Conservation (phyloP, 1,140 invertebrate genomes). For the Polypedilum vanderplanki region DNA sequence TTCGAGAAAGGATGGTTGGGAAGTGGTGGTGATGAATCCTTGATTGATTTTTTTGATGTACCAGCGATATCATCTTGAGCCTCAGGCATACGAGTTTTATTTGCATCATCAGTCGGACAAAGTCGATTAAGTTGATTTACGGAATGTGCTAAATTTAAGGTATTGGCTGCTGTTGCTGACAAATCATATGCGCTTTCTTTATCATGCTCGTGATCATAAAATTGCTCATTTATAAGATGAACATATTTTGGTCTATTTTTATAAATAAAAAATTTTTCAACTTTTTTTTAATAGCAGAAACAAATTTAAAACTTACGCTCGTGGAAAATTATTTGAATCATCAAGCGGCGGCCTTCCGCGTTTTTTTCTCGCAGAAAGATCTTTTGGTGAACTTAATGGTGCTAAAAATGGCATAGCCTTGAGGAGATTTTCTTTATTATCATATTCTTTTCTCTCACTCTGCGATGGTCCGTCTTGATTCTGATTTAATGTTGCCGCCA, state of each 20-base stretch:
- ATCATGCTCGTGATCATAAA: background rate
- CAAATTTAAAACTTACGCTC: background rate
- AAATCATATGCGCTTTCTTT: constrained; percentile 4
- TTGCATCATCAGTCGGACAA: background rate
- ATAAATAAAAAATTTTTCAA: background rate
- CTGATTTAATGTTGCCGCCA: constrained; percentile 28
- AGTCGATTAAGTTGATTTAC: background rate
- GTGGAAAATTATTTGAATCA: constrained; percentile 46
- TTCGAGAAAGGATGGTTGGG: background rate
- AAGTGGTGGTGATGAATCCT: background rate
- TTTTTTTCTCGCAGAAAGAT: constrained; percentile 43
- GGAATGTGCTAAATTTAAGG: background rate
- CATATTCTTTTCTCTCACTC: constrained; percentile 22
- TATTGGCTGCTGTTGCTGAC: background rate
- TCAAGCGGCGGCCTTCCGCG: constrained; percentile 58
- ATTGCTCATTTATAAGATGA: constrained; percentile 7
- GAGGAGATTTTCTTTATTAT: constrained; percentile 20
- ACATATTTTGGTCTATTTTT: background rate
- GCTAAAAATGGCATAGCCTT: constrained; percentile 33
- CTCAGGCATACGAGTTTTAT: background rate
- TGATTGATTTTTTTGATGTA: background rate
- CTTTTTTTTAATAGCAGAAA: background rate
- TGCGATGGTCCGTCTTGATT: background rate
- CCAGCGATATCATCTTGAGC: background rate
- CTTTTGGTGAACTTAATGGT: constrained; percentile 32